These are phyloP conservation scores for Platyrinchus mystaceus DNA, from an alignment of 2,797 vertebrate genomes.

Conservation along the genomic window DNA sequence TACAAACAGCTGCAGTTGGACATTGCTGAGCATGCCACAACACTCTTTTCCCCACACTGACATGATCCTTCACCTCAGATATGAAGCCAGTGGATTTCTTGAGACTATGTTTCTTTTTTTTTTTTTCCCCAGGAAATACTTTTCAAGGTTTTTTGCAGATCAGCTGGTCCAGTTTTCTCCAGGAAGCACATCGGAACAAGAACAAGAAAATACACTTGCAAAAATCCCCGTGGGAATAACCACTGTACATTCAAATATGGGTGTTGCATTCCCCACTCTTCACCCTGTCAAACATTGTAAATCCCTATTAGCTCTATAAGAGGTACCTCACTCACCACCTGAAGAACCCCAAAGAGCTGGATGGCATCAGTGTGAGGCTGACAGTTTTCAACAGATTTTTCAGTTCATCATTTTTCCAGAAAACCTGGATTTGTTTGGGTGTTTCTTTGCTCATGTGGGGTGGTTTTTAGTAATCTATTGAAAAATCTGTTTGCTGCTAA, in stretches of 20 bases:
- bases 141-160: background rate
- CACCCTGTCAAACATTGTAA: background rate
- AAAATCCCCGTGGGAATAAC: background rate
- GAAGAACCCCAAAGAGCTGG: background rate
- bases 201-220: background rate
- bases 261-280: background rate
- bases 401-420: background rate
- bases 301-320: background rate
- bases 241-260: background rate
- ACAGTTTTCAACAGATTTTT: background rate
- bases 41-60: background rate
- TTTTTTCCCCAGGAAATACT: background rate
- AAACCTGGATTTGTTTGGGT: background rate
- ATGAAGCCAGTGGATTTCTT: background rate
- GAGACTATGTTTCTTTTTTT: background rate
- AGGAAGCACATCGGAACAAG: background rate
- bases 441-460: background rate
- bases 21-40: background rate
- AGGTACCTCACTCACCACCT: background rate
- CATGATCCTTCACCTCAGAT: background rate
- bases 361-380: background rate
- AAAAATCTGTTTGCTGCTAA: background rate
- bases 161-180: background rate
- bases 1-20: background rate
- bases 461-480: background rate